Conservation (phyloP, 2,113 vertebrate species). For the Salvator merianae region DNA sequence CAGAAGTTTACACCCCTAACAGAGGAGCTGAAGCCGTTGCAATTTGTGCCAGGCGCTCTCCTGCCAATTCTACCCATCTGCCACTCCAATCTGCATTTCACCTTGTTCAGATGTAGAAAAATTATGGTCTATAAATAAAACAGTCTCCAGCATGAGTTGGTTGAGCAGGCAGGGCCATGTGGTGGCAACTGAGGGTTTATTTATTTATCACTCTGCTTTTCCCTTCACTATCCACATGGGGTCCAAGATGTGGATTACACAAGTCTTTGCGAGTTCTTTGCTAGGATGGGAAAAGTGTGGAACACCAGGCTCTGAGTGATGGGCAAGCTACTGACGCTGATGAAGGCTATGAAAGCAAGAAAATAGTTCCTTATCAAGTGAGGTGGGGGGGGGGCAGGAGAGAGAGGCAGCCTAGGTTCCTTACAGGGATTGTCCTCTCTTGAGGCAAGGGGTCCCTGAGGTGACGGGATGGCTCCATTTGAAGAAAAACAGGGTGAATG, state of each 20-base stretch:
- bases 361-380: too few species aligned
- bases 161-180: background rate
- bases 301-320: background rate
- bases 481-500: too few species aligned
- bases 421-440: too few species aligned
- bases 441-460: too few species aligned
- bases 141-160: background rate
- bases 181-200: background rate
- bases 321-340: too few species aligned
- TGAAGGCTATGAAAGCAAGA: background rate
- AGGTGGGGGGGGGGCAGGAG: too few species aligned
- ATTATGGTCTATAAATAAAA: constrained; percentile 15
- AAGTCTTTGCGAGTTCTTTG: background rate
- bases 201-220: background rate
- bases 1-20: background rate
- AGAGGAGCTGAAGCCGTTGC: background rate
- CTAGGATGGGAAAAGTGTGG: background rate
- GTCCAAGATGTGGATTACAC: background rate
- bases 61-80: constrained; percentile 12
- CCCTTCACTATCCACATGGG: background rate
- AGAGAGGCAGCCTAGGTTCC: too few species aligned
- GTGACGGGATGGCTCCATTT: too few species aligned
- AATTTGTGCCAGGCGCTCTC: background rate
- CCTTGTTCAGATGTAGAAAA: constrained; percentile 1
- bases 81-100: background rate